These are phyloP conservation scores for Anastatus disparis DNA, from an alignment of 1,140 invertebrate genomes.

Conservation along the genomic window DNA sequence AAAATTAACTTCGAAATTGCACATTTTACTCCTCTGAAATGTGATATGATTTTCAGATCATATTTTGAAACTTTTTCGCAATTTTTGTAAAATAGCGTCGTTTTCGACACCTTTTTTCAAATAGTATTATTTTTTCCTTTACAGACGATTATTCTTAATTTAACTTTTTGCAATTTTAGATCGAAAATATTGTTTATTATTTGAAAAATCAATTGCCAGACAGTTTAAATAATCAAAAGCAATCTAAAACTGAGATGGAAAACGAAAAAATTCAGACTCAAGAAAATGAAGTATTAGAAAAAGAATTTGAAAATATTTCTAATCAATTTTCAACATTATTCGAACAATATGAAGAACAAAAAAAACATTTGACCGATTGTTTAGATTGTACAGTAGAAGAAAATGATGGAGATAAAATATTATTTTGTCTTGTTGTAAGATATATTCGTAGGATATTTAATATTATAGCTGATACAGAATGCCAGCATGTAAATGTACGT, in stretches of 20 bases:
- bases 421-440: not conserved
- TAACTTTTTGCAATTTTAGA: not conserved
- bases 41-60: too few relatives aligned
- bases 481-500: not conserved
- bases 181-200: not conserved
- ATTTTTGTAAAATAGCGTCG: too few relatives aligned
- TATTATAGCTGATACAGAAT: not conserved
- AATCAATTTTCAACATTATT: not conserved
- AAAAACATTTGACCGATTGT: not conserved
- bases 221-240: not conserved
- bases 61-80: too few relatives aligned
- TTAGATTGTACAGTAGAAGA: not conserved
- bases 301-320: not conserved
- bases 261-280: not conserved
- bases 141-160: too few relatives aligned
- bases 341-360: not conserved
- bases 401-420: not conserved
- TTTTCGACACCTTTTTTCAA: too few relatives aligned
- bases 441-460: constrained; percentile 1
- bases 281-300: constrained; percentile 17
- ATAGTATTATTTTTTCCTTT: too few relatives aligned
- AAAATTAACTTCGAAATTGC: too few relatives aligned
- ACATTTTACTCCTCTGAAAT: too few relatives aligned
- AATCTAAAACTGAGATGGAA: not conserved
- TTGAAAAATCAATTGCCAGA: not conserved